These are phyloP conservation scores for Hippocampus zosterae DNA, from an alignment of 2,113 vertebrate species.

Conservation along the genomic window DNA sequence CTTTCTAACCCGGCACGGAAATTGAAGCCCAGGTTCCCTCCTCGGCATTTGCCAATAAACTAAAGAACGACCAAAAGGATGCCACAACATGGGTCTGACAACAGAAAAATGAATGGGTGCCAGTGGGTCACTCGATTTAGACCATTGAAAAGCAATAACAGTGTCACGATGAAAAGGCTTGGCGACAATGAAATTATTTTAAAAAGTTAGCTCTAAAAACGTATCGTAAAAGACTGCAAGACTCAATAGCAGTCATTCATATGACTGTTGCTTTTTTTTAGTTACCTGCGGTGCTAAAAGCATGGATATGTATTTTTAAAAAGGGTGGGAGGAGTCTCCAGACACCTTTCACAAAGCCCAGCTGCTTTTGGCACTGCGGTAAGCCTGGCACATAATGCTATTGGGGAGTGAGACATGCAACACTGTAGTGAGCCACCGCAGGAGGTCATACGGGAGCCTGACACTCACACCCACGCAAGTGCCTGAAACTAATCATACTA, in stretches of 20 bases:
- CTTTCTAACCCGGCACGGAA: too few species aligned
- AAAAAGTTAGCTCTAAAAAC: background rate
- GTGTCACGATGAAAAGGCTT: background rate
- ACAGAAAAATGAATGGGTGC: background rate
- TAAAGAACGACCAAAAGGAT: background rate
- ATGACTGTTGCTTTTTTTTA: conserved; percentile 43
- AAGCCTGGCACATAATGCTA: conserved; percentile 62
- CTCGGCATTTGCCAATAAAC: background rate
- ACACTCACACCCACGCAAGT: conserved; percentile 24
- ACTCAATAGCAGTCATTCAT: conserved; percentile 11
- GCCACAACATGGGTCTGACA: background rate
- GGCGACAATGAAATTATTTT: background rate
- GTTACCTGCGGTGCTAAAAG: conserved; percentile 56
- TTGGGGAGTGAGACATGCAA: conserved; percentile 51
- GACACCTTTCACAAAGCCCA: conserved; percentile 44
- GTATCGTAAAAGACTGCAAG: background rate
- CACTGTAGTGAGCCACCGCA: conserved; percentile 43
- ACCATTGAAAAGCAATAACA: background rate
- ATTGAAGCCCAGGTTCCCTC: background rate
- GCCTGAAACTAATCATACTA: conserved; percentile 29
- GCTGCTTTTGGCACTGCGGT: conserved; percentile 53
- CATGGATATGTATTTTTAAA: conserved; percentile 24
- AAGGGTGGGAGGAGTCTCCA: conserved; percentile 53
- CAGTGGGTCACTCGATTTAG: background rate
- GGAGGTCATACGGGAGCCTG: conserved; percentile 26